Conservation (phyloP, 2,888 invertebrate genomes). For the Conus canariensis region DNA sequence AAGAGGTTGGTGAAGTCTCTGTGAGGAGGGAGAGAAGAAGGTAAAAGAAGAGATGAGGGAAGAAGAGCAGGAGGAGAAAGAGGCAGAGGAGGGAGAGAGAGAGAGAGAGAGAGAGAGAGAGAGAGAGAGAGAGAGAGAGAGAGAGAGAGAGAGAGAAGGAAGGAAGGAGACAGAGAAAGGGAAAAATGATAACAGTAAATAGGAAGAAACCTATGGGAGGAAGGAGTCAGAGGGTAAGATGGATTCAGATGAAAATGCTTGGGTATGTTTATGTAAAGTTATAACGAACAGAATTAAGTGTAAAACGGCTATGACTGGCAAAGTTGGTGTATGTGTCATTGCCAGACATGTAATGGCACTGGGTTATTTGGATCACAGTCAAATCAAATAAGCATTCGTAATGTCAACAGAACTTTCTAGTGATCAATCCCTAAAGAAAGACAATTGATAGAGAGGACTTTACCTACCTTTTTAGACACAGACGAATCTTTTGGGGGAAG, state of each 20-base stretch:
- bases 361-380: no score
- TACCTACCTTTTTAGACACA: no score
- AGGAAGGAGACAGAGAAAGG: neutral
- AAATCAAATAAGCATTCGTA: no score
- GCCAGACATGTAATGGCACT: no score
- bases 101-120: slow-evolving; percentile 13
- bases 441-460: no score
- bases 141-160: neutral
- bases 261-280: no score
- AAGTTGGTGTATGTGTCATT: no score
- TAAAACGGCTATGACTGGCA: no score
- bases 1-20: neutral
- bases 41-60: neutral
- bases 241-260: neutral
- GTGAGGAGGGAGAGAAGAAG: neutral
- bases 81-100: neutral
- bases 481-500: no score
- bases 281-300: no score
- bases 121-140: neutral
- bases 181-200: neutral
- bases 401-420: no score
- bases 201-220: neutral
- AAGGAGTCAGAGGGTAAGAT: neutral
- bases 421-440: no score
- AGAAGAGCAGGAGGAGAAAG: neutral